A percentile compares a stretch with the other conserved stretches of the same genome.
Conservation (phyloP, 2,113 vertebrate genomes). For the Brachypteracias leptosomus region DNA sequence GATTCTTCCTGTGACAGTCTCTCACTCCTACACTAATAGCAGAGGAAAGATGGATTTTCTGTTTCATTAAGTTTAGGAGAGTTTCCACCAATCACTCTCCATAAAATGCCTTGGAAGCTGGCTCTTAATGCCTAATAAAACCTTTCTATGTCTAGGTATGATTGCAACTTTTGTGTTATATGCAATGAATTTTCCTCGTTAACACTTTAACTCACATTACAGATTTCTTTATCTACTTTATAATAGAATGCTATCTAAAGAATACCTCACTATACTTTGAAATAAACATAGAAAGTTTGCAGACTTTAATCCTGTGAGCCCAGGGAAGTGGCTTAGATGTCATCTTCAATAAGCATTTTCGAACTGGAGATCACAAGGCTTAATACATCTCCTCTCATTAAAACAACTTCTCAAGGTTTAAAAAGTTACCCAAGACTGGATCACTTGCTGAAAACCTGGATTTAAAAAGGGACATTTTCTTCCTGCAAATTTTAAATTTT, state of each 20-base stretch:
- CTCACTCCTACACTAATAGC: background rate
- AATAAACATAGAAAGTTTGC: background rate
- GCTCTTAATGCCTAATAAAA: background rate
- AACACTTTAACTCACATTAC: background rate
- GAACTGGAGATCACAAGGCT: background rate
- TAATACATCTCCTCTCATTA: background rate
- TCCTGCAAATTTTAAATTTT: background rate
- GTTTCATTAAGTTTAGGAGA: background rate
- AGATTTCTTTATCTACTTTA: background rate
- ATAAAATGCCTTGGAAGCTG: background rate
- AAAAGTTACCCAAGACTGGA: background rate
- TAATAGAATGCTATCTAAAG: background rate
- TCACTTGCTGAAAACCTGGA: background rate
- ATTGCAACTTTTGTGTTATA: background rate
- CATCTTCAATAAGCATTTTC: background rate
- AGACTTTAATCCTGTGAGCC: background rate
- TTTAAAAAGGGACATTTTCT: background rate
- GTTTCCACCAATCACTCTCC: background rate
- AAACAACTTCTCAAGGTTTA: background rate
- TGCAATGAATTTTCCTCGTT: background rate
- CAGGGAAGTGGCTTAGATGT: background rate
- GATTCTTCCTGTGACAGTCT: background rate
- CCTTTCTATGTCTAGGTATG: background rate
- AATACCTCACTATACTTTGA: background rate
- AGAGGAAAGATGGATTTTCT: background rate